Evolutionary conservation across 2,888 invertebrate genomes (phyloP).

Genomic region (Buathra laborator): DNA sequence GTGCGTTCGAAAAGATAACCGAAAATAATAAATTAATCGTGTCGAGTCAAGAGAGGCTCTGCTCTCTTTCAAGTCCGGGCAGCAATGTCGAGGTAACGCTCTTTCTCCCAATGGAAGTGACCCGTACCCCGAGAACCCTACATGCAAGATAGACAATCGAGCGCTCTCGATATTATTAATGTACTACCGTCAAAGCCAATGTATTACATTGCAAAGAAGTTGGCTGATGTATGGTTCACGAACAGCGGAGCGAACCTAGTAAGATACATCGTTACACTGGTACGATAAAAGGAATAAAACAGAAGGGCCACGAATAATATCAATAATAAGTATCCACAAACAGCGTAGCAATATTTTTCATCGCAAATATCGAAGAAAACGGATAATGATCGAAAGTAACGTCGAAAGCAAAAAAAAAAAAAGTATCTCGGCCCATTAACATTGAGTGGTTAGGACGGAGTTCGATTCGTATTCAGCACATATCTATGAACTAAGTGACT

Average conservation of each 20-base stretch:
- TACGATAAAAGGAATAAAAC: slow-evolving; percentile 29
- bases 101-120: slow-evolving; percentile 28
- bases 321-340: neutral
- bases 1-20: slow-evolving; percentile 59
- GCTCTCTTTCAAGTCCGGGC: slow-evolving; percentile 13
- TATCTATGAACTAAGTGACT: neutral
- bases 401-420: neutral
- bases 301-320: slow-evolving; percentile 22
- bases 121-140: slow-evolving; percentile 20
- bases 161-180: slow-evolving; percentile 69
- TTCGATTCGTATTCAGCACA: neutral
- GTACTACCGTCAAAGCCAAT: slow-evolving; percentile 68
- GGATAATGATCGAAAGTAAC: neutral
- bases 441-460: neutral
- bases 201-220: slow-evolving; percentile 72
- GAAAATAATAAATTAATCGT: slow-evolving; percentile 64
- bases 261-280: neutral
- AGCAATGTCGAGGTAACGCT: slow-evolving; percentile 6
- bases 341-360: neutral
- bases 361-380: neutral
- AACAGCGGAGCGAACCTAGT: slow-evolving; percentile 9
- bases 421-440: neutral
- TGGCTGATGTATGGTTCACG: slow-evolving; percentile 57
- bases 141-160: slow-evolving; percentile 69
- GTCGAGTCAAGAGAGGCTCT: slow-evolving; percentile 20